A percentile compares a stretch with the other conserved stretches of the same genome.
These are phyloP conservation scores for Crenichthys baileyi DNA, from an alignment of 2,797 vertebrate species.

Conservation along the genomic window DNA sequence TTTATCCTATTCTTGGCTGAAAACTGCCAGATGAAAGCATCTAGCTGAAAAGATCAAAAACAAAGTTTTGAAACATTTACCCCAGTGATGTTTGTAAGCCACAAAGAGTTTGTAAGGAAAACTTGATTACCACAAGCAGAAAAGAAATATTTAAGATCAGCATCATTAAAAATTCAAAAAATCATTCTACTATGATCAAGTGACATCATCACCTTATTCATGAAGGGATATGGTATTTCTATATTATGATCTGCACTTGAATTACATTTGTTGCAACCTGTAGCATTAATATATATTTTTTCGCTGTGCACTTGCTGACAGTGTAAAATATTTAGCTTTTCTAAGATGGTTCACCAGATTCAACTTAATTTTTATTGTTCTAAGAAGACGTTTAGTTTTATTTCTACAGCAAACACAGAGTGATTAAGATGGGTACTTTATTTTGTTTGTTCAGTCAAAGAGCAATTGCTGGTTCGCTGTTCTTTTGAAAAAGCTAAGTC, in stretches of 20 bases:
- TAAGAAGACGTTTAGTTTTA: neutral
- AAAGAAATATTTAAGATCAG: neutral
- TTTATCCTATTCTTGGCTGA: neutral
- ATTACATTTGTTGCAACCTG: neutral
- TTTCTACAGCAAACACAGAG: neutral
- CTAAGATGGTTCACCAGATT: neutral
- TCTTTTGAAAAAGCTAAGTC: neutral
- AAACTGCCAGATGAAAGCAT: neutral
- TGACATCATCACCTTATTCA: neutral
- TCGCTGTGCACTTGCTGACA: too few species aligned
- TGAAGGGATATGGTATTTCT: neutral
- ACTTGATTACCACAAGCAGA: neutral
- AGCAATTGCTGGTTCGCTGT: neutral
- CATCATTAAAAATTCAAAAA: neutral
- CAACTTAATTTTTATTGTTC: neutral
- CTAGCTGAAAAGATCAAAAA: neutral
- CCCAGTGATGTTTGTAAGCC: neutral
- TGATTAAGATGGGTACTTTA: neutral
- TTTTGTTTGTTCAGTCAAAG: neutral
- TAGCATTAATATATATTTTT: too few species aligned
- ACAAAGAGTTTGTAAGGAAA: neutral
- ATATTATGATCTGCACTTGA: neutral
- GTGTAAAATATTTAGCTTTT: neutral
- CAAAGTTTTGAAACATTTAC: neutral
- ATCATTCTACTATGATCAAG: neutral